A percentile compares a stretch with the other conserved stretches of the same genome.
phyloP scores from a whole-genome alignment of 2,888 invertebrate genomes.

The Germaria angustata region DNA sequence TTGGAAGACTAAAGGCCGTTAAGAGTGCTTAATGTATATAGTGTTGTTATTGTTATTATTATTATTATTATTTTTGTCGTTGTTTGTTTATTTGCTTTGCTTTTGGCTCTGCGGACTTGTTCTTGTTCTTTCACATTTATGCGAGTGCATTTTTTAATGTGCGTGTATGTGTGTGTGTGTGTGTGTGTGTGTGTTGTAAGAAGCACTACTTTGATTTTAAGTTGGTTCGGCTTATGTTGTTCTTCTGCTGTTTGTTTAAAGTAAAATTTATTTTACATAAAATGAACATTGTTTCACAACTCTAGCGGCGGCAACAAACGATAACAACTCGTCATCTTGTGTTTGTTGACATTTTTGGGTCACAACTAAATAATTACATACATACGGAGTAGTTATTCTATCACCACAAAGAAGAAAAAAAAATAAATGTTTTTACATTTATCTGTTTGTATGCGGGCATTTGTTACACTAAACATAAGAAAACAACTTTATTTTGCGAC shows the following conservation, averaged over 20 bases:
- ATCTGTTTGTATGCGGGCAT: not conserved
- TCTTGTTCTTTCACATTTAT: too few species aligned
- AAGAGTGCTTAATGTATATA: conserved; percentile 7
- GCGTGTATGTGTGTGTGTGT: not conserved
- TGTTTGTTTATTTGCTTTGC: not conserved
- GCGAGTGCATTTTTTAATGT: not conserved
- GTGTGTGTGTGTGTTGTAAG: not conserved
- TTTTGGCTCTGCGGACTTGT: not conserved
- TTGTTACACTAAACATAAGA: not conserved
- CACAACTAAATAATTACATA: conserved; percentile 65
- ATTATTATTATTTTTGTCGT: not conserved
- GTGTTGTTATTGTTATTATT: not conserved
- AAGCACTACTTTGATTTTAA: conserved; percentile 31
- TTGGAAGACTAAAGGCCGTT: conserved; percentile 30
- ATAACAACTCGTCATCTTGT: conserved; percentile 62
- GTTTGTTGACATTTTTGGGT: conserved; percentile 64
- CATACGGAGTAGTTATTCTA: conserved; percentile 49
- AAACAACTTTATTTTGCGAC: conserved; percentile 33
- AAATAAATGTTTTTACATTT: not conserved
- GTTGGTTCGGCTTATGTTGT: conserved; percentile 5
- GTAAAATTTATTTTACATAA: conserved; percentile 24
- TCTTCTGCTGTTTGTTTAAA: conserved; percentile 5
- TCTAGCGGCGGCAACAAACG: conserved; percentile 44
- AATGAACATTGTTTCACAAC: conserved; percentile 51
- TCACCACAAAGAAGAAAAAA: not conserved